Percentiles rank a stretch among this genome's conserved stretches.
These are phyloP conservation scores for Leucopsar rothschildi DNA, from an alignment of 2,113 vertebrate genomes.

Conservation along the genomic window DNA sequence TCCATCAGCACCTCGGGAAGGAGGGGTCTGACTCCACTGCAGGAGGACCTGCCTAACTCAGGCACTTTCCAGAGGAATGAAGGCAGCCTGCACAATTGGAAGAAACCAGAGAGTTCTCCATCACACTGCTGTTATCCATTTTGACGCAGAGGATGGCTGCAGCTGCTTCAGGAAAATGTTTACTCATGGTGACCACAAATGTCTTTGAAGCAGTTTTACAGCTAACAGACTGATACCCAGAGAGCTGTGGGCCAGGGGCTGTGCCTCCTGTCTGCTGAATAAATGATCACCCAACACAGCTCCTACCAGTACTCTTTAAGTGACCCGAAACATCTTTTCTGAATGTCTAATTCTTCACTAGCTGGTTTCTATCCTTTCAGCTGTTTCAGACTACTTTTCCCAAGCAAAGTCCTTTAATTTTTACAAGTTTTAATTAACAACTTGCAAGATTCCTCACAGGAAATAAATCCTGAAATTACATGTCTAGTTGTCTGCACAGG, in stretches of 20 bases:
- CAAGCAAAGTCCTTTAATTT: not conserved
- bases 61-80: not conserved
- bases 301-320: not conserved
- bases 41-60: not conserved
- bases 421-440: not conserved
- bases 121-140: not conserved
- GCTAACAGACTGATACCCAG: not conserved
- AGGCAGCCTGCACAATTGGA: not conserved
- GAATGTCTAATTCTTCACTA: not conserved
- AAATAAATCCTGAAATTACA: not conserved
- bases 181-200: not conserved
- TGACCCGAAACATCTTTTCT: not conserved
- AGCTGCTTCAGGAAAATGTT: not conserved
- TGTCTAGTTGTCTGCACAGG: not conserved
- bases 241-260: not conserved
- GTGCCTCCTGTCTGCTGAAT: not conserved
- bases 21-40: not conserved
- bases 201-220: not conserved
- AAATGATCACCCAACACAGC: not conserved
- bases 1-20: not conserved
- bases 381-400: not conserved
- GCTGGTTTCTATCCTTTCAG: not conserved
- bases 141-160: not conserved
- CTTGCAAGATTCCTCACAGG: not conserved
- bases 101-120: not conserved